Evolutionary conservation across 2,797 vertebrate genomes (phyloP).

Genomic region (Phrynocephalus vlangalii): DNA sequence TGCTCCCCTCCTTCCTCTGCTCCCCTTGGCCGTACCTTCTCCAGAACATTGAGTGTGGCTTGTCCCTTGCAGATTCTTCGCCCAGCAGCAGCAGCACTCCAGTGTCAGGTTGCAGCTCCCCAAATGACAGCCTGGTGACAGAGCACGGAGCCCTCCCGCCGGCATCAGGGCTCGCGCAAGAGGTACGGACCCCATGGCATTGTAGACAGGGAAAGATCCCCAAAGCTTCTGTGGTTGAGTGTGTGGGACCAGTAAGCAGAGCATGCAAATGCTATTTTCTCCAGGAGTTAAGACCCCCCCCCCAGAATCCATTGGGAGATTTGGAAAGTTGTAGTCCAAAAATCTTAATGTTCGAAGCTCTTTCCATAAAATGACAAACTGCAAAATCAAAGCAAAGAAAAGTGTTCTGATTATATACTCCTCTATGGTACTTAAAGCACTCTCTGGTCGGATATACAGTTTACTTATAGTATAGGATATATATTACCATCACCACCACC

Average conservation of each 20-base stretch:
- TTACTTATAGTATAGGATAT: no score
- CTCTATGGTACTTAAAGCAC: no score
- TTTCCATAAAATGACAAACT: no score
- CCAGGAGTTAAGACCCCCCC: no score
- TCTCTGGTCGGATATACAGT: no score
- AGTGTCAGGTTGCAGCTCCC: slow-evolving; percentile 87
- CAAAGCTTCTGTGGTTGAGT: neutral
- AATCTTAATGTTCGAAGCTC: neutral
- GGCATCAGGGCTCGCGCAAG: slow-evolving; percentile 75
- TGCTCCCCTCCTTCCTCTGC: neutral
- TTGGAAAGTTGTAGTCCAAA: neutral
- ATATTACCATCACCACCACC: no score
- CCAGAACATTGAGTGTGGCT: neutral
- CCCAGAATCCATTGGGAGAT: neutral
- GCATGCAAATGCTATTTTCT: neutral
- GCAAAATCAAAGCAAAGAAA: no score
- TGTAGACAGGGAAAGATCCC: no score
- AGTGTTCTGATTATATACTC: no score
- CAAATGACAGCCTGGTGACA: slow-evolving; percentile 83
- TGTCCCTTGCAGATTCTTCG: slow-evolving; percentile 85
- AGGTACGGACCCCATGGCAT: slow-evolving; percentile 78
- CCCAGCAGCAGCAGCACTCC: slow-evolving; percentile 93
- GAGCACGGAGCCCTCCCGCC: slow-evolving; percentile 80
- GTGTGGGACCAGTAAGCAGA: neutral
- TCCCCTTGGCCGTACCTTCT: neutral